These are phyloP conservation scores for Ostrea denselamellosa DNA, from an alignment of 1,140 invertebrate genomes.

Conservation along the genomic window DNA sequence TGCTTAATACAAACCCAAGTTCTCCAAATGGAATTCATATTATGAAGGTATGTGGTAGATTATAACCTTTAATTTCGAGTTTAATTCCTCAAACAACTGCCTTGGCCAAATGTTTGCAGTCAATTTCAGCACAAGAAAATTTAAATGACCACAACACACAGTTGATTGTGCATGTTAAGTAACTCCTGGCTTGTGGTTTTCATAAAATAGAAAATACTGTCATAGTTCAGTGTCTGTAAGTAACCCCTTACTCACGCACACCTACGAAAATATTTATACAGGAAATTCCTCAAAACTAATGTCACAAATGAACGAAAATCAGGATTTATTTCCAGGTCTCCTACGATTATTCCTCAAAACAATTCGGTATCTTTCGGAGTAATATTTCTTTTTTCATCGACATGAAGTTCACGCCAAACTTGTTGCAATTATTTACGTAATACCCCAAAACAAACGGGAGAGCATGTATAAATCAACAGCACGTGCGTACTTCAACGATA, in stretches of 20 bases:
- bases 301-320: background rate
- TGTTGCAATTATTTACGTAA: background rate
- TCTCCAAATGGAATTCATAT: background rate
- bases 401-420: background rate
- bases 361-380: background rate
- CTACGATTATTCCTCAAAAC: background rate
- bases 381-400: background rate
- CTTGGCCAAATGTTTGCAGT: background rate
- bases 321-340: background rate
- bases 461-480: background rate
- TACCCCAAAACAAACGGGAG: background rate
- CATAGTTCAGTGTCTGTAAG: background rate
- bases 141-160: conserved; percentile 12
- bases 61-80: background rate
- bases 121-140: background rate
- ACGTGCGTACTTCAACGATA: background rate
- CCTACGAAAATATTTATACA: background rate
- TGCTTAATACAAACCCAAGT: background rate
- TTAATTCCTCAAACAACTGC: background rate
- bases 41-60: background rate
- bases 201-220: background rate
- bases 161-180: background rate
- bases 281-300: background rate
- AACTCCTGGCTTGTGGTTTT: background rate
- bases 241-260: background rate